These are phyloP conservation scores for Leptoteleia sp. DNA, from an alignment of 1,140 invertebrate species.

Conservation along the genomic window DNA sequence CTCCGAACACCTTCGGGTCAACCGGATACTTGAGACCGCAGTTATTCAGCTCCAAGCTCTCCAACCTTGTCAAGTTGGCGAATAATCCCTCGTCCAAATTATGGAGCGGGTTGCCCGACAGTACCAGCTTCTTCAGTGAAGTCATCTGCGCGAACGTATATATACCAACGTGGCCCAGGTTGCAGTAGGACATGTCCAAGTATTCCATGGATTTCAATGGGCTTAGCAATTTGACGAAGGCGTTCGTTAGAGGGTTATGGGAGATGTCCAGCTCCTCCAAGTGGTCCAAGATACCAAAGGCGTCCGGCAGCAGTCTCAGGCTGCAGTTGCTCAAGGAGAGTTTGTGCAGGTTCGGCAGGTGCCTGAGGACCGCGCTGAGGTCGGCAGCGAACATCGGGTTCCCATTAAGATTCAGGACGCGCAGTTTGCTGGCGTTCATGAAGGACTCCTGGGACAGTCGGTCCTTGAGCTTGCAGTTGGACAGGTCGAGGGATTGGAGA, in stretches of 20 bases:
- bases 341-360: slow-evolving; percentile 84
- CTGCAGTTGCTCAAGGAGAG: slow-evolving; percentile 86
- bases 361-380: slow-evolving; percentile 85
- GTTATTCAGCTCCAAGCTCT: slow-evolving; percentile 85
- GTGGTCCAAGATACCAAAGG: slow-evolving; percentile 85
- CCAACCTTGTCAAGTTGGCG: slow-evolving; percentile 85
- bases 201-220: slow-evolving; percentile 85
- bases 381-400: slow-evolving; percentile 86
- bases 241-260: slow-evolving; percentile 86
- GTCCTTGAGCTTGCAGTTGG: slow-evolving; percentile 85
- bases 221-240: slow-evolving; percentile 85
- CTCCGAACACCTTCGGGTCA: slow-evolving; percentile 86
- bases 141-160: slow-evolving; percentile 87
- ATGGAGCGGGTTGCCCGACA: slow-evolving; percentile 86
- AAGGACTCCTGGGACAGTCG: slow-evolving; percentile 86
- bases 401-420: slow-evolving; percentile 84
- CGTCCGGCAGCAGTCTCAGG: slow-evolving; percentile 84
- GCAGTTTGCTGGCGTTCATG: slow-evolving; percentile 85
- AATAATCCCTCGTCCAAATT: slow-evolving; percentile 86
- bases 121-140: slow-evolving; percentile 84
- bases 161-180: slow-evolving; percentile 84
- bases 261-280: slow-evolving; percentile 86
- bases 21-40: slow-evolving; percentile 85
- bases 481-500: slow-evolving; percentile 86
- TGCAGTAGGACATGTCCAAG: slow-evolving; percentile 88